Evolutionary conservation across 1,140 invertebrate species (phyloP).

Genomic region (Bombus huntii): DNA sequence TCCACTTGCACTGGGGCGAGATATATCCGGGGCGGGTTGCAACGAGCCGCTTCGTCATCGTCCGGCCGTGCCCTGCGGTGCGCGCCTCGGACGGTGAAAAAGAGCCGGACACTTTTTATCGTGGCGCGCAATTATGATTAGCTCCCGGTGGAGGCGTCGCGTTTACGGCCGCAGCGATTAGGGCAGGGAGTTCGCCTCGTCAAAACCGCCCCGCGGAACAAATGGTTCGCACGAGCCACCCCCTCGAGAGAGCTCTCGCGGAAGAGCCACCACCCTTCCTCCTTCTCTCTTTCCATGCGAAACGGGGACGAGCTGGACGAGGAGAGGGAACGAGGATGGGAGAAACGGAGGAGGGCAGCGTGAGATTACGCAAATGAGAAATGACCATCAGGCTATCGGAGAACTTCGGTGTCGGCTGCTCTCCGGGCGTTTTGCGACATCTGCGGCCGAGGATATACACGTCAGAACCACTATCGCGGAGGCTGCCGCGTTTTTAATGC

Average conservation of each 20-base stretch:
- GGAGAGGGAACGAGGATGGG: slow-evolving; percentile 67
- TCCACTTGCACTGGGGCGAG: background rate
- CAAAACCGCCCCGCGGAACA: slow-evolving; percentile 77
- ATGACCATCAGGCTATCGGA: slow-evolving; percentile 80
- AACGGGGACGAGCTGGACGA: slow-evolving; percentile 26
- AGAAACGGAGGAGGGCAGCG: slow-evolving; percentile 35
- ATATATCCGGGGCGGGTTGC: background rate
- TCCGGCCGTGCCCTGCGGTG: slow-evolving; percentile 13
- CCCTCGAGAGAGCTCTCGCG: slow-evolving; percentile 27
- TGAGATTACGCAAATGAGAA: slow-evolving; percentile 82
- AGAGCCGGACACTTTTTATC: slow-evolving; percentile 78
- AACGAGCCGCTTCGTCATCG: slow-evolving; percentile 65
- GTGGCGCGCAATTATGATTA: slow-evolving; percentile 77
- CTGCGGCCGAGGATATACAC: slow-evolving; percentile 53
- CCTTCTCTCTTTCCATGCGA: background rate
- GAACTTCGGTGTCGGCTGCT: slow-evolving; percentile 69
- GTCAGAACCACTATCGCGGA: slow-evolving; percentile 33
- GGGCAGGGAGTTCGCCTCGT: slow-evolving; percentile 65
- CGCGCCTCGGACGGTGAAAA: slow-evolving; percentile 71
- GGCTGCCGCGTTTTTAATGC: slow-evolving; percentile 37
- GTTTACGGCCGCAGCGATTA: slow-evolving; percentile 60
- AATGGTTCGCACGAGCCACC: slow-evolving; percentile 67
- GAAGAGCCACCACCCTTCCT: slow-evolving; percentile 33
- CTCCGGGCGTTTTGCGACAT: slow-evolving; percentile 60
- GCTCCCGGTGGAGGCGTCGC: slow-evolving; percentile 65